Conservation (phyloP, 2,888 invertebrate species). For the Philopedon plagiatum region DNA sequence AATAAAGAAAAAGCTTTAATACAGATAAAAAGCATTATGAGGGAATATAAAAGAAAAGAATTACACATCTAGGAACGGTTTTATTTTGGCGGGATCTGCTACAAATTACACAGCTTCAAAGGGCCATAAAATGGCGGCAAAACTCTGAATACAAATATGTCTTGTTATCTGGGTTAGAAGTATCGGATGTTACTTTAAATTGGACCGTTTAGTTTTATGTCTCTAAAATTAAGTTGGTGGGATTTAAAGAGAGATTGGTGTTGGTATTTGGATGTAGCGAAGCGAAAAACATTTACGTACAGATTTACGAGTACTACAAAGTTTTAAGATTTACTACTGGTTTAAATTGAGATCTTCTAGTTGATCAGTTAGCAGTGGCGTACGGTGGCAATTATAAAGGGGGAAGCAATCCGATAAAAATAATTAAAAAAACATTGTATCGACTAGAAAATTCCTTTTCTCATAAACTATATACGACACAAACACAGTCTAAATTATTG, state of each 20-base stretch:
- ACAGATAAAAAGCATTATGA: not conserved
- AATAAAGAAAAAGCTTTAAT: not conserved
- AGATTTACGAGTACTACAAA: not conserved
- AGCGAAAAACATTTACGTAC: too few species aligned
- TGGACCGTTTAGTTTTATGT: constrained; percentile 4
- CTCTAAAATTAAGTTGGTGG: not conserved
- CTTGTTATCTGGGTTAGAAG: not conserved
- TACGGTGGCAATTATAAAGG: too few species aligned
- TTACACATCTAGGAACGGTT: not conserved
- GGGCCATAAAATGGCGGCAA: constrained; percentile 5
- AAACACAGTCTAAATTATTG: too few species aligned
- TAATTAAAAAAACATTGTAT: too few species aligned
- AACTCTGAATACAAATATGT: constrained; percentile 11
- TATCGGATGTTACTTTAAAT: constrained; percentile 13
- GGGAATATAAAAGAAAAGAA: not conserved
- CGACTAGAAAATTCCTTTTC: too few species aligned
- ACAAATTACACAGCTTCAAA: constrained; percentile 5
- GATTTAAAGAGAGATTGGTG: not conserved
- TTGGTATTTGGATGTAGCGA: not conserved
- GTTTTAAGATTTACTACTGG: too few species aligned
- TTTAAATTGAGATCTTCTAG: too few species aligned
- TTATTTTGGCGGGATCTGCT: constrained; percentile 1
- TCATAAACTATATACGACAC: too few species aligned
- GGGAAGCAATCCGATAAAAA: too few species aligned
- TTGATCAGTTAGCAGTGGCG: too few species aligned